phyloP scores from a whole-genome alignment of 2,797 vertebrate species.

The Oryzias sinensis region DNA sequence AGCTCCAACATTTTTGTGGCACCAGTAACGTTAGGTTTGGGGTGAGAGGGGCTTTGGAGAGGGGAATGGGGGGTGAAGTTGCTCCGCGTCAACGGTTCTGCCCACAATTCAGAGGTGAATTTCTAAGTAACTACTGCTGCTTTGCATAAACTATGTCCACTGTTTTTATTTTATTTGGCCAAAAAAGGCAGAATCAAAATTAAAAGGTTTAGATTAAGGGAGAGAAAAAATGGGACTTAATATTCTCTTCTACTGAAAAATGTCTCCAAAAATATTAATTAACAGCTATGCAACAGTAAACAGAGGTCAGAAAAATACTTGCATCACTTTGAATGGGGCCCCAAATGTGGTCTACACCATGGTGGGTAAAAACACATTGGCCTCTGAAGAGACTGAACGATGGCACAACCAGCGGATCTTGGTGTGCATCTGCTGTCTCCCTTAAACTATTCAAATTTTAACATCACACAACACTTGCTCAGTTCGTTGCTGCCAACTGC shows the following conservation, averaged over 20 bases:
- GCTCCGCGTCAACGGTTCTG: too few species aligned
- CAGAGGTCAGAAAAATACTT: constrained; percentile 44
- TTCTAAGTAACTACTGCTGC: too few species aligned
- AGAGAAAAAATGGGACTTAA: too few species aligned
- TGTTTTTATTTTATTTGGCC: too few species aligned
- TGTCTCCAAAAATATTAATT: constrained; percentile 18
- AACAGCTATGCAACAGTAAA: constrained; percentile 30
- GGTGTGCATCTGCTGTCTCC: constrained; percentile 48
- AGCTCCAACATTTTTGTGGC: too few species aligned
- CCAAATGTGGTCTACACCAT: constrained; percentile 25
- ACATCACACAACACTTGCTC: constrained; percentile 51
- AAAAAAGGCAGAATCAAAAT: too few species aligned
- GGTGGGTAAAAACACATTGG: constrained; percentile 50
- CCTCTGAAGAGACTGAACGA: constrained; percentile 44
- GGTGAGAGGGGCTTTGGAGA: too few species aligned
- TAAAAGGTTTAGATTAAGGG: too few species aligned
- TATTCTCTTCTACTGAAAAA: constrained; percentile 17
- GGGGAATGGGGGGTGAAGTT: too few species aligned
- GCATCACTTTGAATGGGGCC: constrained; percentile 26
- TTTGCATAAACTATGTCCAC: too few species aligned
- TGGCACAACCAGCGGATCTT: constrained; percentile 29
- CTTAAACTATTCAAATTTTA: constrained; percentile 68
- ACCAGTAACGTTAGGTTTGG: too few species aligned
- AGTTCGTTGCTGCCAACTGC: constrained; percentile 50
- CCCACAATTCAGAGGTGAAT: too few species aligned